A percentile compares a stretch with the other conserved stretches of the same genome.
Evolutionary conservation across 2,888 invertebrate genomes (phyloP).

Genomic region (Sthenelais limicola): DNA sequence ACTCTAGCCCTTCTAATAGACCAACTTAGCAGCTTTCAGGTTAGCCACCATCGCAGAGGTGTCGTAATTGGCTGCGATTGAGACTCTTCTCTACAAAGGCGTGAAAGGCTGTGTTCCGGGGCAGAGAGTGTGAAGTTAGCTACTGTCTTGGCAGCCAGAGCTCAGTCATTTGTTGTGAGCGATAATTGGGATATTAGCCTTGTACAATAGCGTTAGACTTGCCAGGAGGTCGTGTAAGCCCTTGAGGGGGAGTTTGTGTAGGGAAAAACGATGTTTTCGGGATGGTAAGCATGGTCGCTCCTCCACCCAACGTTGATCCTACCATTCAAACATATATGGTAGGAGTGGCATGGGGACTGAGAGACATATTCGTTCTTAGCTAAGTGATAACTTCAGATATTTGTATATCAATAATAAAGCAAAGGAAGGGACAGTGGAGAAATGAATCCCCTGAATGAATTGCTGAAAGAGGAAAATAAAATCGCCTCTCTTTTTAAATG

Average conservation of each 20-base stretch:
- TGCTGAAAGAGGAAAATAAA: too few relatives aligned
- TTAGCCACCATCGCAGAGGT: not conserved
- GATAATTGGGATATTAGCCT: slow-evolving; percentile 22
- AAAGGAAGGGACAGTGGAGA: too few relatives aligned
- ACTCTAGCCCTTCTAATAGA: slow-evolving; percentile 1
- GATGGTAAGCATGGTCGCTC: too few relatives aligned
- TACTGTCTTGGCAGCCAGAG: not conserved
- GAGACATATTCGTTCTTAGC: too few relatives aligned
- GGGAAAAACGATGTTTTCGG: too few relatives aligned
- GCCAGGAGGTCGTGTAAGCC: not conserved
- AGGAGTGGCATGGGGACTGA: too few relatives aligned
- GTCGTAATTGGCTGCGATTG: slow-evolving; percentile 29
- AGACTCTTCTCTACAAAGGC: not conserved
- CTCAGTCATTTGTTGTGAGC: not conserved
- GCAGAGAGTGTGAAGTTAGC: slow-evolving; percentile 7
- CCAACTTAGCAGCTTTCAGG: slow-evolving; percentile 21
- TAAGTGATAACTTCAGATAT: too few relatives aligned
- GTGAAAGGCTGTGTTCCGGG: not conserved
- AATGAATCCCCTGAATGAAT: too few relatives aligned
- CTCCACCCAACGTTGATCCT: too few relatives aligned
- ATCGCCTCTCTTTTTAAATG: too few relatives aligned
- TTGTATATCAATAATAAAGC: too few relatives aligned
- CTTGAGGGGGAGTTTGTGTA: not conserved
- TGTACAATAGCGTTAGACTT: slow-evolving; percentile 1
- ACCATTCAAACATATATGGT: too few relatives aligned